Conservation (phyloP, 2,888 invertebrate species). For the Nymphalis polychloros region DNA sequence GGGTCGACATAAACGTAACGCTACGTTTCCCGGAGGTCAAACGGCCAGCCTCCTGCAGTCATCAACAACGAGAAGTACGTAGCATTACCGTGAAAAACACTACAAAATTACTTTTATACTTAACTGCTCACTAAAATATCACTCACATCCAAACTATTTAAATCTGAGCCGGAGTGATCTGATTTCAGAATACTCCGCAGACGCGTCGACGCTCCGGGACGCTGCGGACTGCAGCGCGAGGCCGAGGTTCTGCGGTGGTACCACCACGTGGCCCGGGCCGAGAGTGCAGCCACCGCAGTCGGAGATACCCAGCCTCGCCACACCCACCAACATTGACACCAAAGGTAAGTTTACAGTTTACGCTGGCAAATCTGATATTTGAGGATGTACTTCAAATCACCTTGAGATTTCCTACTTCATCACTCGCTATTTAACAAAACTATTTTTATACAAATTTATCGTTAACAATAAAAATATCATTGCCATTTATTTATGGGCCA, state of each 20-base stretch:
- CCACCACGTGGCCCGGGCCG: slow-evolving; percentile 80
- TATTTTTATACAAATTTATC: too few relatives aligned
- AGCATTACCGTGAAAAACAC: background rate
- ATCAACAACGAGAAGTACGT: slow-evolving; percentile 83
- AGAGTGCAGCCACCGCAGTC: slow-evolving; percentile 73
- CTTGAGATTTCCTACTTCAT: background rate
- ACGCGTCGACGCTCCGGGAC: slow-evolving; percentile 73
- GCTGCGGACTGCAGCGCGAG: slow-evolving; percentile 78
- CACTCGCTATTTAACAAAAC: too few relatives aligned
- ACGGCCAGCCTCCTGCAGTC: slow-evolving; percentile 84
- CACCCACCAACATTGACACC: slow-evolving; percentile 72
- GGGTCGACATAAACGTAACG: slow-evolving; percentile 90
- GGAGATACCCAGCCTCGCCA: slow-evolving; percentile 68
- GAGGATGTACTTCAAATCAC: too few relatives aligned
- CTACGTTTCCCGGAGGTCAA: slow-evolving; percentile 89
- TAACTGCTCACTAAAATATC: too few relatives aligned
- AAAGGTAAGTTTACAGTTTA: slow-evolving; percentile 62
- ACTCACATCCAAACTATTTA: background rate
- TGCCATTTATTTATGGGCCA: background rate
- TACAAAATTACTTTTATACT: too few relatives aligned
- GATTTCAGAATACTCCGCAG: slow-evolving; percentile 72
- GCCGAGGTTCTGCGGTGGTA: slow-evolving; percentile 82
- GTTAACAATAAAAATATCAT: too few relatives aligned
- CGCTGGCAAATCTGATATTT: background rate
- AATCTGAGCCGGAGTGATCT: slow-evolving; percentile 35